Percentiles rank a stretch among this genome's conserved stretches.
Conservation (phyloP, 2,888 invertebrate species). For the Cephus pulcher region DNA sequence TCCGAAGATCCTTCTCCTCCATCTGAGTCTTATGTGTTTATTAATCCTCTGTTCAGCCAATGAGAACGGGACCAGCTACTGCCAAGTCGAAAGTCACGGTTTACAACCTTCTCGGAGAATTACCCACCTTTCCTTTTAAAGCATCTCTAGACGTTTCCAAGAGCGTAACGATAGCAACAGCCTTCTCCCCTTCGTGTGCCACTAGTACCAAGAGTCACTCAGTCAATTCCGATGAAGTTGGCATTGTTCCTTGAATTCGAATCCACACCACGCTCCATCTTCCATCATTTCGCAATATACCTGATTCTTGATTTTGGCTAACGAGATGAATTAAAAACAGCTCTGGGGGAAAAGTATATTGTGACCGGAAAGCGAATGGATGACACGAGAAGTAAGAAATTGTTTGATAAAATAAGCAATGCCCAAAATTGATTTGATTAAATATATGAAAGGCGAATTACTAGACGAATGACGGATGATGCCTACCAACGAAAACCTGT, state of each 20-base stretch:
- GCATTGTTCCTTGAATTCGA: neutral
- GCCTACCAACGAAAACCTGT: neutral
- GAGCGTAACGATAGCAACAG: neutral
- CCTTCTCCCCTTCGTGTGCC: neutral
- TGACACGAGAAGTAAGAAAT: neutral
- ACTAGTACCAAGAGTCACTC: neutral
- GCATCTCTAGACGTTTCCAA: neutral
- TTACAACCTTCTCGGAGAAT: slow-evolving; percentile 12
- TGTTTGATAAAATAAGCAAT: neutral
- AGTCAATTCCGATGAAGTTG: neutral
- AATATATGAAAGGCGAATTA: neutral
- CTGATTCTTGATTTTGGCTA: neutral
- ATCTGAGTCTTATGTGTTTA: slow-evolving; percentile 43
- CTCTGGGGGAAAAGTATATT: neutral
- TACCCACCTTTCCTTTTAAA: slow-evolving; percentile 13
- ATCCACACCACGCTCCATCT: neutral
- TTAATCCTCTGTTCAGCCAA: slow-evolving; percentile 33
- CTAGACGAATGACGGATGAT: neutral
- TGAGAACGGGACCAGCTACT: neutral
- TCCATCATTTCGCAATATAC: neutral
- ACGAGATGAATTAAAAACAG: neutral
- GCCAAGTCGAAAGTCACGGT: neutral
- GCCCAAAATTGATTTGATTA: neutral
- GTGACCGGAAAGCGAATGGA: neutral
- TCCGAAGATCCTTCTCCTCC: neutral